Conservation (phyloP, 2,888 invertebrate genomes). For the Adela reaumurella region DNA sequence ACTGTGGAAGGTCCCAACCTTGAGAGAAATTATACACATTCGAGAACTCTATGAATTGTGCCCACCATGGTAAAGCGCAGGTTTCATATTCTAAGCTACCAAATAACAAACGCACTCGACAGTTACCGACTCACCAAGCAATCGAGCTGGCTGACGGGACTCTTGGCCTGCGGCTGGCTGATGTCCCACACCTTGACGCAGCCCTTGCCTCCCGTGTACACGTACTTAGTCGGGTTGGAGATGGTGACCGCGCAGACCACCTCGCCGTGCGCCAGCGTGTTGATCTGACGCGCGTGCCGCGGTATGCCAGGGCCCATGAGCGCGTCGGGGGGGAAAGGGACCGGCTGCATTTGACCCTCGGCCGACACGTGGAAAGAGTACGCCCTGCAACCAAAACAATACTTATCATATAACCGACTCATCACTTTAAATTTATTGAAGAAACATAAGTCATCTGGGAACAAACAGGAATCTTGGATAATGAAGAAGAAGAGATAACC, state of each 20-base stretch:
- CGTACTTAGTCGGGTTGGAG: conserved; percentile 87
- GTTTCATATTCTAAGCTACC: too few relatives aligned
- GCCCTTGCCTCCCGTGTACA: conserved; percentile 95
- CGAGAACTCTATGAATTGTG: too few relatives aligned
- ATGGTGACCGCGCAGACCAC: conserved; percentile 97
- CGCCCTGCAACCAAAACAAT: conserved; percentile 77
- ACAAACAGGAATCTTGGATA: too few relatives aligned
- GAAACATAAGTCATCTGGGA: too few relatives aligned
- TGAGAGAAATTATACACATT: too few relatives aligned
- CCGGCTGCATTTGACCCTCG: conserved; percentile 86
- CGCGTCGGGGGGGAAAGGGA: conserved; percentile 93
- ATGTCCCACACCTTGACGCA: conserved; percentile 98
- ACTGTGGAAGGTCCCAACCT: too few relatives aligned
- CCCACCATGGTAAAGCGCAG: too few relatives aligned
- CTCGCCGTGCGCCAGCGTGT: conserved; percentile 91
- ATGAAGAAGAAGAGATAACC: too few relatives aligned
- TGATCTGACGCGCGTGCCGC: conserved; percentile 86
- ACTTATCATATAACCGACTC: too few relatives aligned
- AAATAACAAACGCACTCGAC: conserved; percentile 22
- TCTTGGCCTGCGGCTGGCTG: conserved; percentile 77
- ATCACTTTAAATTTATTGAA: too few relatives aligned
- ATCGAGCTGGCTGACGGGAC: conserved; percentile 87
- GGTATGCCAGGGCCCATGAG: conserved; percentile 92
- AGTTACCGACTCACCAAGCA: conserved; percentile 73
- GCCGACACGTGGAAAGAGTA: conserved; percentile 93